These are phyloP conservation scores for Troides aeacus DNA, from an alignment of 2,888 invertebrate species.

Conservation along the genomic window DNA sequence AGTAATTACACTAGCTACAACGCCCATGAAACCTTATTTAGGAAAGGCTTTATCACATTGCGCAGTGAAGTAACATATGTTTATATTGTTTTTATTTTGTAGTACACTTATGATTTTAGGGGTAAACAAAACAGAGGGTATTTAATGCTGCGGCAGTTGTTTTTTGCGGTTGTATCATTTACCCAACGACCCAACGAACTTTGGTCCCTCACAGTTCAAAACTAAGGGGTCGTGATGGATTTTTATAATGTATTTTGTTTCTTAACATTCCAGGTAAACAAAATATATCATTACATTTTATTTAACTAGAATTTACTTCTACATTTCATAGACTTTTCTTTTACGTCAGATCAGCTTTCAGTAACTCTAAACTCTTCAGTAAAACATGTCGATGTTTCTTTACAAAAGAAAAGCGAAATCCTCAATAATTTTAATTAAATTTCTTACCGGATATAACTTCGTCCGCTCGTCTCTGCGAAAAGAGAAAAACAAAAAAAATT, in stretches of 20 bases:
- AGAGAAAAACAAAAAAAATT: constrained; percentile 12
- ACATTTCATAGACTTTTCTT: too few species aligned
- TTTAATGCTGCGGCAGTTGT: neutral
- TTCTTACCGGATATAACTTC: constrained; percentile 12
- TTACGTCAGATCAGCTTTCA: neutral
- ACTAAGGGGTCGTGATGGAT: neutral
- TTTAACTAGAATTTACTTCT: neutral
- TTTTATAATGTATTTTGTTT: neutral
- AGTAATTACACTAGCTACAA: too few species aligned
- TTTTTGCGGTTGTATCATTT: constrained; percentile 1
- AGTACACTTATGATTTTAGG: neutral
- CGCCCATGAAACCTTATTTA: too few species aligned
- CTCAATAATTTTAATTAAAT: constrained; percentile 17
- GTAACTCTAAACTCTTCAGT: neutral
- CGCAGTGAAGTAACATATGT: too few species aligned
- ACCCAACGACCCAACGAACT: neutral
- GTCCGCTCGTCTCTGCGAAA: neutral
- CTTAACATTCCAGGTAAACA: neutral
- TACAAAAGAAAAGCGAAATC: constrained; percentile 10
- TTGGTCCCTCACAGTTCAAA: neutral
- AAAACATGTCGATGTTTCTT: neutral
- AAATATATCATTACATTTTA: neutral
- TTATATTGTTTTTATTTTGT: neutral
- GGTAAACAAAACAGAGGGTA: neutral
- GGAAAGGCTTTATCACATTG: too few species aligned